phyloP scores from a whole-genome alignment of 1,140 invertebrate species.

The Zophobas morio region DNA sequence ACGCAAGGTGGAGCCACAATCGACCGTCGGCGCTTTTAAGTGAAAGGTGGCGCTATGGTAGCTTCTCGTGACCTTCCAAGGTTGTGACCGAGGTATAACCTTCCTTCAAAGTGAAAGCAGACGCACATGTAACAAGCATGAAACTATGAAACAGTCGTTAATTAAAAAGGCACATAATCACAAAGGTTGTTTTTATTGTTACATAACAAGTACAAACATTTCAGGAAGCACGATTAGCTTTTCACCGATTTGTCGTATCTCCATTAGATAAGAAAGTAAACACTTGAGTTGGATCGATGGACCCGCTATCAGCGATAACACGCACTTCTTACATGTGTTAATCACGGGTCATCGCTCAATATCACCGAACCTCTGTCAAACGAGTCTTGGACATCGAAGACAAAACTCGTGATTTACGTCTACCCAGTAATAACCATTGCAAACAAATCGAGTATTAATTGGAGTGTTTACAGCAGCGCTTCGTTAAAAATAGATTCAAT shows the following conservation, averaged over 20 bases:
- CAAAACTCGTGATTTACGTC: neutral
- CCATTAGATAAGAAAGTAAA: neutral
- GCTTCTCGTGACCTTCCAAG: too few relatives aligned
- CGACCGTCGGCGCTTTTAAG: too few relatives aligned
- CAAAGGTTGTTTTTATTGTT: too few relatives aligned
- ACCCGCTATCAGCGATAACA: slow-evolving; percentile 13
- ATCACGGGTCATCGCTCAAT: slow-evolving; percentile 21
- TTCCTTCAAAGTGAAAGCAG: too few relatives aligned
- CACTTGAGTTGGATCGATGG: neutral
- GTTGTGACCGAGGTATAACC: too few relatives aligned
- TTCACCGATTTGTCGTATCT: neutral
- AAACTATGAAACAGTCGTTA: too few relatives aligned
- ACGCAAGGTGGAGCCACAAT: too few relatives aligned
- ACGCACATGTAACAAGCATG: too few relatives aligned
- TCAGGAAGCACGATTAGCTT: neutral
- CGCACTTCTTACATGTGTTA: neutral
- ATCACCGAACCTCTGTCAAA: slow-evolving; percentile 12
- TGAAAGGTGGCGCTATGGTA: too few relatives aligned
- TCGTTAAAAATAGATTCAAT: too few relatives aligned
- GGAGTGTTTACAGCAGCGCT: neutral
- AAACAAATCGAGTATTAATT: neutral
- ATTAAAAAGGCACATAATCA: too few relatives aligned
- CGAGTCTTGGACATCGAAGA: neutral
- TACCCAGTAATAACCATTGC: neutral
- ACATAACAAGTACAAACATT: too few relatives aligned